These are phyloP conservation scores for Zaprionus tsacasi DNA, from an alignment of 1,140 invertebrate species.

Conservation along the genomic window DNA sequence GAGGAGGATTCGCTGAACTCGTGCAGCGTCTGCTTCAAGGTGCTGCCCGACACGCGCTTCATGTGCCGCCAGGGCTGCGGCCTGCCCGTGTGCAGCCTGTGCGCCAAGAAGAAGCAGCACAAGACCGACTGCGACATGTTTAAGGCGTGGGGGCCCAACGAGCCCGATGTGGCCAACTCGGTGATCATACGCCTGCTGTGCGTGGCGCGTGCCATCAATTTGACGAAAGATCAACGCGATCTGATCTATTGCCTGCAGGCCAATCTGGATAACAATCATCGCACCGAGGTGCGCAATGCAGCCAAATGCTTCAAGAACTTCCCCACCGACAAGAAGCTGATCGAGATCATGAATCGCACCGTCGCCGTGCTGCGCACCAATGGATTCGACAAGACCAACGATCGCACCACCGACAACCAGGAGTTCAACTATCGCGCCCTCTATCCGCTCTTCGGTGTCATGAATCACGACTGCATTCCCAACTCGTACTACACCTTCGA, in stretches of 20 bases:
- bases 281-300: slow-evolving; percentile 87
- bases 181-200: slow-evolving; percentile 86
- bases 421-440: slow-evolving; percentile 88
- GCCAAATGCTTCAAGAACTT: slow-evolving; percentile 86
- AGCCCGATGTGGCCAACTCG: slow-evolving; percentile 85
- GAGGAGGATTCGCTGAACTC: slow-evolving; percentile 75
- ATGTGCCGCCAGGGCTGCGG: slow-evolving; percentile 84
- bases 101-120: slow-evolving; percentile 86
- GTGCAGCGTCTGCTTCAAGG: slow-evolving; percentile 73
- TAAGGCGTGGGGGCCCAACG: slow-evolving; percentile 85
- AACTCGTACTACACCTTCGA: slow-evolving; percentile 90
- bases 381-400: slow-evolving; percentile 88
- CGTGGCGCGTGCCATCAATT: slow-evolving; percentile 86
- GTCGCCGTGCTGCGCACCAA: slow-evolving; percentile 89
- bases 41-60: slow-evolving; percentile 83
- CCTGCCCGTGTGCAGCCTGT: slow-evolving; percentile 85
- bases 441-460: slow-evolving; percentile 89
- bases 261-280: slow-evolving; percentile 85
- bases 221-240: slow-evolving; percentile 85
- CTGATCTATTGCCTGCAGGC: slow-evolving; percentile 86
- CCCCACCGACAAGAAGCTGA: slow-evolving; percentile 84
- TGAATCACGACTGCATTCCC: slow-evolving; percentile 91
- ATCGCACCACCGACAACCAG: slow-evolving; percentile 85
- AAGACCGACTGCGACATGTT: slow-evolving; percentile 87
- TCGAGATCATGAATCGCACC: slow-evolving; percentile 82